Base-by-base conservation (phyloP, 2,888 invertebrate genomes). In the Xanthia togata region DNA sequence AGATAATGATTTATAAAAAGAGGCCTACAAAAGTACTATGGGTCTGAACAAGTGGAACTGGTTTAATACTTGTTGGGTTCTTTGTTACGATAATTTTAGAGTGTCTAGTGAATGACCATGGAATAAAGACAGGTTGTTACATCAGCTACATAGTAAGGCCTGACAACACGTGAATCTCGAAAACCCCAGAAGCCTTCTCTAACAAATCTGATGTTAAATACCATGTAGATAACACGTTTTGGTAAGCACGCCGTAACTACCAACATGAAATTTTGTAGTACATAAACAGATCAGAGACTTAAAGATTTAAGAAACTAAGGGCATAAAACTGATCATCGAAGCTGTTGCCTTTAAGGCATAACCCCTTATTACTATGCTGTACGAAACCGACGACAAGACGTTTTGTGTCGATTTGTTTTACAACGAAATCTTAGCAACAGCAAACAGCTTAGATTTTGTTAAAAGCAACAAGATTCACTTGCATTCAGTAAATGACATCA, bases 1-100 rank as follows among this genome's bases (percentile, higher is more conserved):
- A 70, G 81, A 73, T 77, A 81, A 76, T 76, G 70, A 70, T 65
- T 50, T 55, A 57, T 53, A 79, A 76, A 83, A 86, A 80, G 50
- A 68, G 47, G 35, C 50, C 8, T 64, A 71, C 14, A 63, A 63
- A 55, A 11, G 9, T 41, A 41, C 41, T 41, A 41, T 41, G 41
- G n/a, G 38, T 26, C 31, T 31, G 57, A 20, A 26, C 63, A 55
- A 23, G 68, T 62, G 17, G 14, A 84, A 87, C 85, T 53, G 81
- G 87, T 84, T 86, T 57, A 12, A 20, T 50, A 55, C 59, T 62
- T 60, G 57, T 55, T 73, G 60, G 31, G 0, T 80, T 65, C 59
- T 72, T 80, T 74, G 69, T 73, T 73, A 65, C 20, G 12, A 67
- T 76, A 55, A 68, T 73, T 83, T 73, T 62, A 63, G 59, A 67